Evolutionary conservation across 2,797 vertebrate genomes (phyloP), one percentile per base, ranked within the genome.

Genomic region (Mus spretus): DNA sequence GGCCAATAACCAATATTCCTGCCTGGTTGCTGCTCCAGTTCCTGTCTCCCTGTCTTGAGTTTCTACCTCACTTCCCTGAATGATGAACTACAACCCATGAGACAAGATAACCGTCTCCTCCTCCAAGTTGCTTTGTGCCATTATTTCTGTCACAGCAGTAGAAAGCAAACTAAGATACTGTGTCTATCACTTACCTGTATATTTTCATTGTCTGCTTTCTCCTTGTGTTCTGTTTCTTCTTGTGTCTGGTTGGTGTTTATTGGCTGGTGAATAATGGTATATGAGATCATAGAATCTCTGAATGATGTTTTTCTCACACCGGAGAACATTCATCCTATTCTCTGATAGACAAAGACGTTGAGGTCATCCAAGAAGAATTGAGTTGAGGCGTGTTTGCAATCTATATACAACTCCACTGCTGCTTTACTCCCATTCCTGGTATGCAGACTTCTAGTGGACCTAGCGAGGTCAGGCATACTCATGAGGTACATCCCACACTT

Each of bases 221-320:
- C 61, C 24, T 92, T 77, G 40, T 72, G 22, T 86, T 95, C 84
- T 77, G 20, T 89, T 94, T 77, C 74, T 86, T 93, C 37, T 22
- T 63, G 70, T 83, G 6, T 50, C 57, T 79, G 28, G 5, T 70
- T 59, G 19, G 28, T 75, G 57, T 70, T 89, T 92, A 61, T 40
- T 89, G 24, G 40, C 22, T 92, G 24, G 22, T 77, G 63, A n/a
- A 8, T 86, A 82, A 53, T 77, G n/a, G 24, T 65, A 10, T 19
- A 11, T 24, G 37, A n/a, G 74, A 77, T 19, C 65, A 22, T 37
- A 77, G 63, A 77, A n/a, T 40, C n/a, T 89, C n/a, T 55, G 40
- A 77, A n/a, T 17, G 11, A 61, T 20, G 19, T 22, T 79, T 83
- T 93, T 44, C 50, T 86, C 12, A 65, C 81, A 61, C 40, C 1